Percentiles rank a stretch among this genome's conserved stretches.
phyloP scores from a whole-genome alignment of 2,113 vertebrate genomes.

The Rhabdornis inornatus region DNA sequence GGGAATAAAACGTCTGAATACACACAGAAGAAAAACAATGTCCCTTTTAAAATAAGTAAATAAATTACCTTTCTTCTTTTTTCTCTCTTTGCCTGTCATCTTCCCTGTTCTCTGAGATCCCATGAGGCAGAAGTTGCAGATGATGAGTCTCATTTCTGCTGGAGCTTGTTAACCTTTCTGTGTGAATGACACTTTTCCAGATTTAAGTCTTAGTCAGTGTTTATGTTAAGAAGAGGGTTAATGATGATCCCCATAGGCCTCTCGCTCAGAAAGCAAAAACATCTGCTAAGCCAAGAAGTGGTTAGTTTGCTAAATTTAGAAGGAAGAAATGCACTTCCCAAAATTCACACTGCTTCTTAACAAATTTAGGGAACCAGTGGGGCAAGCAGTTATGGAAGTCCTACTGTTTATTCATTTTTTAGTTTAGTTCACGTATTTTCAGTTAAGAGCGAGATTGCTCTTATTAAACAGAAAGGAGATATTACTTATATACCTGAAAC shows the following conservation, averaged over 20 bases:
- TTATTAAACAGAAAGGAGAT: background rate
- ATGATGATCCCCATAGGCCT: slow-evolving; percentile 46
- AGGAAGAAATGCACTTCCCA: slow-evolving; percentile 40
- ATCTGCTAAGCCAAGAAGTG: slow-evolving; percentile 60
- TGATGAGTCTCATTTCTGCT: slow-evolving; percentile 1
- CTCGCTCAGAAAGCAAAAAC: slow-evolving; percentile 38
- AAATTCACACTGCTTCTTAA: slow-evolving; percentile 33
- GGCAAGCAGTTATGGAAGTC: background rate
- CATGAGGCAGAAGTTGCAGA: background rate
- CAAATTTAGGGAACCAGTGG: background rate
- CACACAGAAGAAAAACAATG: background rate
- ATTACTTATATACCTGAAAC: background rate
- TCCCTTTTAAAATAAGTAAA: background rate
- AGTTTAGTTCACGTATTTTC: background rate
- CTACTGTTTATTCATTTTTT: background rate
- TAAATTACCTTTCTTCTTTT: background rate
- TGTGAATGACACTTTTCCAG: slow-evolving; percentile 33
- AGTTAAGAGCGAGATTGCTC: background rate
- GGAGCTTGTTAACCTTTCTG: slow-evolving; percentile 30
- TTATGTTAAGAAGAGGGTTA: slow-evolving; percentile 59
- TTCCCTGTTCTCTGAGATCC: background rate
- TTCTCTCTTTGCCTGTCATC: background rate
- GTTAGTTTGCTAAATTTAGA: slow-evolving; percentile 54
- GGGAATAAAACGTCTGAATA: background rate
- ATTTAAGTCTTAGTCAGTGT: slow-evolving; percentile 36